phyloP scores from a whole-genome alignment of 2,888 invertebrate species.

The Platynereis dumerilii region DNA sequence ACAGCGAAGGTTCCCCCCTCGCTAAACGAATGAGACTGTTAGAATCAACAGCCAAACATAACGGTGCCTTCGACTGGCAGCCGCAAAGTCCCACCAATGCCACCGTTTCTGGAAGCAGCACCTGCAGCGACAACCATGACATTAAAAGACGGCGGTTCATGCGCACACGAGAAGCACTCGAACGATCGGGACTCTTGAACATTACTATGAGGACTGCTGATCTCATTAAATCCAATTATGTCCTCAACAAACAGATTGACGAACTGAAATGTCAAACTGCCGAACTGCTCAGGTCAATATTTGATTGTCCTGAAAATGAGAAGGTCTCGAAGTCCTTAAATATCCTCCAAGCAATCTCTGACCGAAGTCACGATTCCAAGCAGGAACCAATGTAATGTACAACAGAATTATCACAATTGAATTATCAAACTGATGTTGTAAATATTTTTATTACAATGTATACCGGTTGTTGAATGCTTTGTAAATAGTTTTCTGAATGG shows the following conservation, averaged over 20 bases:
- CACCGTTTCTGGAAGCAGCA: not conserved
- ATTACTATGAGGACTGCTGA: slow-evolving; percentile 72
- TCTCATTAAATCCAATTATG: slow-evolving; percentile 70
- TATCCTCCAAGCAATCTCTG: no score
- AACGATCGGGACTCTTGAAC: slow-evolving; percentile 67
- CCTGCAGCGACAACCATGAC: not conserved
- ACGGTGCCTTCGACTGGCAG: no score
- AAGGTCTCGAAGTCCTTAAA: not conserved
- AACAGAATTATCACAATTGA: no score
- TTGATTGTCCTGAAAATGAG: slow-evolving; percentile 66
- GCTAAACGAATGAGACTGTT: no score
- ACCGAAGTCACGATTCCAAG: no score
- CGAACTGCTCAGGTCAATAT: slow-evolving; percentile 70
- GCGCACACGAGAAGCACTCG: slow-evolving; percentile 44
- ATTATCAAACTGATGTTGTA: no score
- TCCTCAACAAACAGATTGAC: slow-evolving; percentile 71
- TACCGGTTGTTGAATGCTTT: no score
- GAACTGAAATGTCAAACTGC: slow-evolving; percentile 72
- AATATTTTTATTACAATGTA: no score
- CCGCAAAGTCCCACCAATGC: not conserved
- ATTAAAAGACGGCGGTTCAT: slow-evolving; percentile 38
- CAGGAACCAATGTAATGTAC: no score
- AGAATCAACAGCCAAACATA: no score
- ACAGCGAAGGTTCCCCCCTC: no score
- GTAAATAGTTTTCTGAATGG: no score